Base-by-base conservation (phyloP, 2,113 vertebrate species). In the Glareola pratincola region DNA sequence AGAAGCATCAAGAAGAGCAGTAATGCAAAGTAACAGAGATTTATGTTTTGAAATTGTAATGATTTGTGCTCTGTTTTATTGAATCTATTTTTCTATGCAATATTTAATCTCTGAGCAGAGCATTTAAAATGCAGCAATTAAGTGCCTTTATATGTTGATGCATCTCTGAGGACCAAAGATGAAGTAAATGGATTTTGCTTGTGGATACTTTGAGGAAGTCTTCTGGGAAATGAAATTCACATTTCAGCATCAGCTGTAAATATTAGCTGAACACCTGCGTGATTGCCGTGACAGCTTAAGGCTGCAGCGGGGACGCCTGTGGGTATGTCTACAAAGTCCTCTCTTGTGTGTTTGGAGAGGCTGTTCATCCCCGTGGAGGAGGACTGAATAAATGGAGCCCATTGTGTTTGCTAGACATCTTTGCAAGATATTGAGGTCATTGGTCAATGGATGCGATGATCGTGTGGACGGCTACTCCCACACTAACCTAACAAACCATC, bases 41-140 rank as follows among this genome's bases (percentile, higher is more conserved):
- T 71, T 76, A 69, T 64, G 30, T 85, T 94, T 90, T 82, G 66
- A 54, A 73, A 56, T 88, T 30, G 57, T 76, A 88, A 68, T 79
- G 92, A 93, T 95, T 95, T 95, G 85, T 82, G 71, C 53, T 90
- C 85, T 4, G 0, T 97, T 96, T 93, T 86, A 90, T n/a, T 18
- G 29, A 83, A 90, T 54, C 76, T 8, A 64, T 94, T 94, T 93
- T 94, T 57, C 84, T 72, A 18, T 85, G 85, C 32, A 76, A 79
- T 96, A 88, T 92, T 96, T 94, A 85, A 90, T 90, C 81, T 94
- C 60, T 29, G 56, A 91, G 48, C 53, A 66, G 62, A 77, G 45
- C 32, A 43, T 90, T 96, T 95, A 88, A 97, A 94, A 90, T 90
- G 17, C 69, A 82, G 85, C 94, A 94, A 85, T 93, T 96, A 91